Conservation (phyloP, 2,888 invertebrate species). For the Polymixis flavicincta region DNA sequence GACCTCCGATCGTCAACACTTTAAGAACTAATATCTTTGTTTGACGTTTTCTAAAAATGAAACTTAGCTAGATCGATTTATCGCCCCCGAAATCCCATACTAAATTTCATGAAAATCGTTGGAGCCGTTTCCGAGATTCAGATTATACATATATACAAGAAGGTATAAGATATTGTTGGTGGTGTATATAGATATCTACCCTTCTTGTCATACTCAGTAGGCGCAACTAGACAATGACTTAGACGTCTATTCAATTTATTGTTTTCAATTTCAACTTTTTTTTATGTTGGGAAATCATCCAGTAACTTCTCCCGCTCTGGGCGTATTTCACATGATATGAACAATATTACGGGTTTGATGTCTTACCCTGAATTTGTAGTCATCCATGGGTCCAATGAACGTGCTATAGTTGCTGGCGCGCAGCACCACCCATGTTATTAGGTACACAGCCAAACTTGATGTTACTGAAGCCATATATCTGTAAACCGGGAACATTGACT, state of each 20-base stretch:
- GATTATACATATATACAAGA: too few species aligned
- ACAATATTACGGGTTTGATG: background rate
- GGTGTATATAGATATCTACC: too few species aligned
- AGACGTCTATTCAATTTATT: background rate
- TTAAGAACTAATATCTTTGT: background rate
- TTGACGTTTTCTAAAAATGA: too few species aligned
- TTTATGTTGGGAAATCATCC: background rate
- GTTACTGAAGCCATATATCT: constrained; percentile 97
- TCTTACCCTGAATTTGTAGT: constrained; percentile 93
- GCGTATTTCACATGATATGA: background rate
- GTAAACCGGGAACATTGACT: constrained; percentile 68
- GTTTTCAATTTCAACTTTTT: background rate
- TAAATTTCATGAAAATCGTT: too few species aligned
- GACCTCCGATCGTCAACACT: background rate
- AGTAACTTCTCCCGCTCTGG: too few species aligned
- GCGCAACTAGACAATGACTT: background rate
- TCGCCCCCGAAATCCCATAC: too few species aligned
- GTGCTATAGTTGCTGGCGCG: constrained; percentile 86
- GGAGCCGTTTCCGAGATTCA: too few species aligned
- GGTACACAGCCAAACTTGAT: constrained; percentile 96
- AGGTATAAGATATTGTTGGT: background rate
- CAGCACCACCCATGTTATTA: constrained; percentile 95
- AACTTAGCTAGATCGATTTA: too few species aligned
- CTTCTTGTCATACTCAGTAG: background rate
- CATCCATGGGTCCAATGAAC: constrained; percentile 92